These are phyloP conservation scores for Sycophaga agraensis DNA, from an alignment of 1,140 invertebrate genomes.

Conservation along the genomic window DNA sequence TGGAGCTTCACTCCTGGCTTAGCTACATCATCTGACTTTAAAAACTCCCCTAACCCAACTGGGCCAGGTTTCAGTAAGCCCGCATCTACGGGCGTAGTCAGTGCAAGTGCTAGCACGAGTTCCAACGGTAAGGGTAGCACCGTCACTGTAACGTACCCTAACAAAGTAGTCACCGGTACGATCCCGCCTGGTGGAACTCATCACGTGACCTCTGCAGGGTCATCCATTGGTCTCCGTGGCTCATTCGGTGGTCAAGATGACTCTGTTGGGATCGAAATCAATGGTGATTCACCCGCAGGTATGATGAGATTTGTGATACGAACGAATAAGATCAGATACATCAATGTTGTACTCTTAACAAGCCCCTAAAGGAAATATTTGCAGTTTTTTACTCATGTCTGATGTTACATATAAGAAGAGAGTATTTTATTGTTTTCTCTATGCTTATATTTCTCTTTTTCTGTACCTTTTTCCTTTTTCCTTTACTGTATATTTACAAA, in stretches of 20 bases:
- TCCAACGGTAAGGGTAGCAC: not conserved
- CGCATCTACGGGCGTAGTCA: not conserved
- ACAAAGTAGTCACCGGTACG: not conserved
- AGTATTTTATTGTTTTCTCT: too few species aligned
- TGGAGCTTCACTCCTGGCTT: not conserved
- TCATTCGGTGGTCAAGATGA: not conserved
- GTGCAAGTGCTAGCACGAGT: constrained; percentile 3
- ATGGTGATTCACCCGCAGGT: constrained; percentile 26
- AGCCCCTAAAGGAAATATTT: too few species aligned
- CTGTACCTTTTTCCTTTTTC: too few species aligned
- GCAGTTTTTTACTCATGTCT: too few species aligned
- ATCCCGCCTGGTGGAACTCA: not conserved
- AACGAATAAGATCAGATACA: too few species aligned
- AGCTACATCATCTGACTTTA: not conserved
- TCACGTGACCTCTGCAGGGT: not conserved
- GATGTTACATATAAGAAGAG: too few species aligned
- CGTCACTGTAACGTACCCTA: not conserved
- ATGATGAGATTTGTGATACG: too few species aligned
- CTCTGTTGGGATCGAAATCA: constrained; percentile 15
- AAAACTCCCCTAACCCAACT: constrained; percentile 16
- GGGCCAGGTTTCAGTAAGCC: constrained; percentile 22
- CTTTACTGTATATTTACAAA: too few species aligned
- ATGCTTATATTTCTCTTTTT: too few species aligned
- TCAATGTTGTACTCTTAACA: too few species aligned
- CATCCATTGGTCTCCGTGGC: not conserved